phyloP scores from a whole-genome alignment of 2,888 invertebrate species.

The Tachina grossa region DNA sequence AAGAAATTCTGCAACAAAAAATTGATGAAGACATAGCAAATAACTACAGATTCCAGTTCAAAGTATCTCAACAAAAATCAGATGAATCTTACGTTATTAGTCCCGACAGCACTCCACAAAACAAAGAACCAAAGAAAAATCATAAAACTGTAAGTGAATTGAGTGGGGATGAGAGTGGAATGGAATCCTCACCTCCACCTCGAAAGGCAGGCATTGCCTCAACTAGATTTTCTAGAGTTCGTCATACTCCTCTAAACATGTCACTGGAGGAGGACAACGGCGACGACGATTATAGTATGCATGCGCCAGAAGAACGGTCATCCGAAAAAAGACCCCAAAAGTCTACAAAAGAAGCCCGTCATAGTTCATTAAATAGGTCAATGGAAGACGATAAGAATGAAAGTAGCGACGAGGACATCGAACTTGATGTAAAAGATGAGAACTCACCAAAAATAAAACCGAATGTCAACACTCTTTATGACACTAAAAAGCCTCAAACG shows the following conservation, averaged over 20 bases:
- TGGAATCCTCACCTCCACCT: slow-evolving; percentile 75
- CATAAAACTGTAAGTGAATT: slow-evolving; percentile 71
- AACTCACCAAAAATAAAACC: slow-evolving; percentile 45
- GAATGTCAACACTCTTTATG: slow-evolving; percentile 42
- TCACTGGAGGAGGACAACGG: slow-evolving; percentile 72
- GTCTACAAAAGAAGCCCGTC: background rate
- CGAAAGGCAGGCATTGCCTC: slow-evolving; percentile 76
- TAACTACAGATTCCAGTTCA: slow-evolving; percentile 78
- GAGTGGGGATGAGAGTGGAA: slow-evolving; percentile 78
- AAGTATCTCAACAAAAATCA: slow-evolving; percentile 75
- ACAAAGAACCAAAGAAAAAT: background rate
- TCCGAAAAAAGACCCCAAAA: background rate
- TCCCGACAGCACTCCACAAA: background rate
- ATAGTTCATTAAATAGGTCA: background rate
- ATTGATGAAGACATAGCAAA: slow-evolving; percentile 77
- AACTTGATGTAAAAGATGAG: slow-evolving; percentile 27
- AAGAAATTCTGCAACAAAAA: slow-evolving; percentile 74
- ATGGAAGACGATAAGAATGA: background rate
- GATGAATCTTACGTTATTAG: slow-evolving; percentile 64
- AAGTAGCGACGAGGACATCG: background rate
- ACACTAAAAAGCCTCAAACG: slow-evolving; percentile 13
- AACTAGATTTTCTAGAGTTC: slow-evolving; percentile 76
- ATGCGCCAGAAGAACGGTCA: slow-evolving; percentile 34
- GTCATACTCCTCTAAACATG: slow-evolving; percentile 72
- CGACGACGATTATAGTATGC: slow-evolving; percentile 51